These are phyloP conservation scores for Coenonympha arcania DNA, from an alignment of 2,888 invertebrate genomes.

Conservation along the genomic window DNA sequence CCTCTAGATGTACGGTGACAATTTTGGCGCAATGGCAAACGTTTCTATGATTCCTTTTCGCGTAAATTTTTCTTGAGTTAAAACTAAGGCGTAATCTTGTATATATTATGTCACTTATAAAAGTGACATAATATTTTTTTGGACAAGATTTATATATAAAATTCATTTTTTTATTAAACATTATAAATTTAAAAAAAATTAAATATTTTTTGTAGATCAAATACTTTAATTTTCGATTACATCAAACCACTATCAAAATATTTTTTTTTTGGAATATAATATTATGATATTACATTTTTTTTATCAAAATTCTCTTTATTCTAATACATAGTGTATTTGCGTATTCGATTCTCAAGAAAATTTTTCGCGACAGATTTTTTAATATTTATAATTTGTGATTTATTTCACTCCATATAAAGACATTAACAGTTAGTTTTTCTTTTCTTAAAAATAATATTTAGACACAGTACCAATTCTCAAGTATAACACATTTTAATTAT, in stretches of 20 bases:
- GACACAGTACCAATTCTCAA: constrained; percentile 53
- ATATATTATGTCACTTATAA: no score
- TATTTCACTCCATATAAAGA: constrained; percentile 72
- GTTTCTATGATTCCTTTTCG: constrained; percentile 55
- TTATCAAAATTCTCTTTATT: no score
- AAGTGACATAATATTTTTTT: not conserved
- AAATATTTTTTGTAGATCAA: no score
- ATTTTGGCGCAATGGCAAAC: constrained; percentile 51
- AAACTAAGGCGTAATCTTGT: not conserved
- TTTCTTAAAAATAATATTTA: constrained; percentile 50
- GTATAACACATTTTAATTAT: constrained; percentile 60
- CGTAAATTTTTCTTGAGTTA: not conserved
- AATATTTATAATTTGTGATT: constrained; percentile 58
- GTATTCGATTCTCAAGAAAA: constrained; percentile 5
- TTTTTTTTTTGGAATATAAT: no score
- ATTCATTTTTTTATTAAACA: no score
- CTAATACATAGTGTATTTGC: no score
- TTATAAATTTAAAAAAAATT: no score
- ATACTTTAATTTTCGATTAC: no score
- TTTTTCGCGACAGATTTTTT: not conserved
- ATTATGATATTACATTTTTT: no score
- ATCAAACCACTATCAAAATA: no score
- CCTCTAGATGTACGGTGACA: constrained; percentile 25
- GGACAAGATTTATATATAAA: no score
- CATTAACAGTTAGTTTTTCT: constrained; percentile 70